These are phyloP conservation scores for Bimastos eiseni DNA, from an alignment of 2,888 invertebrate genomes.

Conservation along the genomic window DNA sequence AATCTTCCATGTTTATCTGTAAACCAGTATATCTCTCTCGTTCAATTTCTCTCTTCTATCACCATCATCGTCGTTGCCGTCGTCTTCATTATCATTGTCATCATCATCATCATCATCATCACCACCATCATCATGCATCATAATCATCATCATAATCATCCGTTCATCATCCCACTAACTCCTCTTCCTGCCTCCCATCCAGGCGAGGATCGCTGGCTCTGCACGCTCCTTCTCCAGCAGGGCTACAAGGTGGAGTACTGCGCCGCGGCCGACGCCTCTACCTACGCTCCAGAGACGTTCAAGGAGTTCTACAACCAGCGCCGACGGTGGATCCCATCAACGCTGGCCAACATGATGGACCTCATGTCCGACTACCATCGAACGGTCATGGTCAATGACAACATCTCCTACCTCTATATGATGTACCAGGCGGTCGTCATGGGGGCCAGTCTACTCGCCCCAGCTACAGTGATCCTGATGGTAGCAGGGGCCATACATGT, in stretches of 20 bases:
- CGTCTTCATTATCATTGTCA: not conserved
- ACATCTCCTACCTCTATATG: constrained; percentile 53
- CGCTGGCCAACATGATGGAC: constrained; percentile 97
- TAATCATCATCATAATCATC: not conserved
- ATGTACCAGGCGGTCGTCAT: constrained; percentile 51
- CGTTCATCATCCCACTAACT: not conserved
- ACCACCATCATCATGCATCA: not conserved
- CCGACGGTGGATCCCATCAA: constrained; percentile 96
- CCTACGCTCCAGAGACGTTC: constrained; percentile 83
- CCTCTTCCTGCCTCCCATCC: not conserved
- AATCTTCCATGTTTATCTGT: too few species aligned
- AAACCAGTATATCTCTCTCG: too few species aligned
- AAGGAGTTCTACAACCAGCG: constrained; percentile 87
- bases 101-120: not conserved
- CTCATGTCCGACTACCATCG: constrained; percentile 63
- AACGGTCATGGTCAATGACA: constrained; percentile 50
- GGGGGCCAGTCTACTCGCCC: constrained; percentile 51
- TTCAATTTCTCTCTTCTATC: not conserved
- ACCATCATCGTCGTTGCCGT: too few species aligned
- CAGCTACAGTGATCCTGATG: constrained; percentile 59
- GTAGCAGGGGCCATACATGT: constrained; percentile 55
- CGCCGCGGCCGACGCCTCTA: constrained; percentile 96
- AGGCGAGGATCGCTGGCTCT: constrained; percentile 50
- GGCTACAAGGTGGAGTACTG: constrained; percentile 78
- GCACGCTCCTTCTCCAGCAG: constrained; percentile 45